A percentile compares a stretch with the other conserved stretches of the same genome.
These are phyloP conservation scores for Aviceda subcristata DNA, from an alignment of 2,113 vertebrate species.

Conservation along the genomic window DNA sequence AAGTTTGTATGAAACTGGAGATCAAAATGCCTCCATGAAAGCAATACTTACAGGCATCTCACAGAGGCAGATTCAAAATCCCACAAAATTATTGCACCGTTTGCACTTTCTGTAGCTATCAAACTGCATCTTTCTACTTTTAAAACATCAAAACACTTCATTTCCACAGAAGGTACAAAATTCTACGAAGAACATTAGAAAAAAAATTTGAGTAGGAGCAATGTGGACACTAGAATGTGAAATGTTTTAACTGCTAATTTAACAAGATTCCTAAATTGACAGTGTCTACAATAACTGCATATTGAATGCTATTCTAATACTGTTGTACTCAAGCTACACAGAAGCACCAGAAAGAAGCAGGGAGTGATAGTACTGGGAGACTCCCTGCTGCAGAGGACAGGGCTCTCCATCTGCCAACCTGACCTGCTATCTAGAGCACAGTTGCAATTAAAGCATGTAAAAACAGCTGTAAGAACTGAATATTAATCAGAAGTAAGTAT, in stretches of 20 bases:
- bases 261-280: not conserved
- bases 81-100: constrained; percentile 70
- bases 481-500: not conserved
- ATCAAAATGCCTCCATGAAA: not conserved
- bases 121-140: constrained; percentile 54
- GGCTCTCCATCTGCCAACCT: not conserved
- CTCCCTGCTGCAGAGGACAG: not conserved
- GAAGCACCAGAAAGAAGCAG: not conserved
- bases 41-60: constrained; percentile 70
- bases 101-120: constrained; percentile 67
- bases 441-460: not conserved
- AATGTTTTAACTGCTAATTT: not conserved
- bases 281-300: not conserved
- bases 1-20: not conserved
- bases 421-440: not conserved
- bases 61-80: constrained; percentile 60
- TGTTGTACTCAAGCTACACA: not conserved
- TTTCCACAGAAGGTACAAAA: not conserved
- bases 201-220: not conserved
- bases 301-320: not conserved
- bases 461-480: not conserved
- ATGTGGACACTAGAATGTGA: not conserved
- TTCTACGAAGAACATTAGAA: constrained; percentile 42
- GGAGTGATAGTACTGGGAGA: not conserved
- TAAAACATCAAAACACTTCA: constrained; percentile 68